Base-by-base conservation (phyloP, 2,797 vertebrate genomes). In the Enoplosus armatus region DNA sequence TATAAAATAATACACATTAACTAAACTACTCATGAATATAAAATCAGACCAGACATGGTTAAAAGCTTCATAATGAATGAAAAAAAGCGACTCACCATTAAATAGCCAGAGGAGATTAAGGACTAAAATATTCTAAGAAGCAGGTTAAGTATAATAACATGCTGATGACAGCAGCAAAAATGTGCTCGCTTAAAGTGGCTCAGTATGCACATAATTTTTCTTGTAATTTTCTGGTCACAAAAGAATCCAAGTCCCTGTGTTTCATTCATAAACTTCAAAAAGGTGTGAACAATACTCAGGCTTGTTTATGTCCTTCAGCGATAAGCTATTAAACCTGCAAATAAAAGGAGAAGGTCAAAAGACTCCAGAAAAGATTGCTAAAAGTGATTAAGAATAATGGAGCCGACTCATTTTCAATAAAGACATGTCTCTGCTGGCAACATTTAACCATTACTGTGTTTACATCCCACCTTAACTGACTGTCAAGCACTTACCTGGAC, bases 271-370 rank as follows among this genome's bases (percentile, higher is more conserved):
- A 81, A 76, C 60, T 71, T 66, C 29, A 66, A 70, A 63, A 61
- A 43, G 20, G 53, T 53, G 59, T 53, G 35, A 82, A 89, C 61
- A 69, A 68, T 62, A 29, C 39, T 53, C 63, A 66, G 47, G 43
- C 61, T n/a, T 7, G 41, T 47, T 76, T 77, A 72, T 80, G 50
- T 79, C 51, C 29, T 67, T 72, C 43, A 67, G 53, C 41, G 35
- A 83, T 75, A 76, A 76, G 64, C 69, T 47, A 72, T 69, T 45
- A 72, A 85, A 81, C 9, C 54, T 65, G 60, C 60, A 85, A 65
- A 85, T 82, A 72, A 77, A 77, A 84, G 39, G 45, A 80, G n/a
- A 82, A 86, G 71, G 82, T 84, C 66, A 73, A 60, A 76, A 72
- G 47, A 62, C 22, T 77, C 39, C 27, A 73, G 60, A 55, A 73